phyloP scores from a whole-genome alignment of 2,113 vertebrate species.

The Chinchilla lanigera region DNA sequence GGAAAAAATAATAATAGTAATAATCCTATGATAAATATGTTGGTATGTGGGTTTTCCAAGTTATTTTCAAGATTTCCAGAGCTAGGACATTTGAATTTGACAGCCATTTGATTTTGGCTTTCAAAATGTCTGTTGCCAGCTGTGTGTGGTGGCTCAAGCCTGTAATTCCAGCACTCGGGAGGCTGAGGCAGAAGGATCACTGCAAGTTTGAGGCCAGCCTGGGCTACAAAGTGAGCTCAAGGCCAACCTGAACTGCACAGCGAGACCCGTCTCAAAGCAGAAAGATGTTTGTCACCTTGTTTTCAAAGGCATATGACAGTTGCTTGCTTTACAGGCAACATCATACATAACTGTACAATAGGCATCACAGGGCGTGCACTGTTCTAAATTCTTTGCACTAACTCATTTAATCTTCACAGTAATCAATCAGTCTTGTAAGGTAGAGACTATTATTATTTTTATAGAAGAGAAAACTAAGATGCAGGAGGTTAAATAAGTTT shows the following conservation, averaged over 20 bases:
- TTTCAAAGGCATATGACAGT: neutral
- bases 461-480: neutral
- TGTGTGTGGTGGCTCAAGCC: too few species aligned
- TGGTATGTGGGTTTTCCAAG: neutral
- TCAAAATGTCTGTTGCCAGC: neutral
- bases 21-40: constrained; percentile 8
- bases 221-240: too few species aligned
- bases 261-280: too few species aligned
- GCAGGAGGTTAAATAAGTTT: neutral
- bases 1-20: too few species aligned
- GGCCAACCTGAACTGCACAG: too few species aligned
- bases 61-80: constrained; percentile 22
- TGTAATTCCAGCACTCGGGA: too few species aligned
- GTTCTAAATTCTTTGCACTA: neutral
- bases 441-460: neutral
- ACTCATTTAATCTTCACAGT: constrained; percentile 16
- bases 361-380: neutral
- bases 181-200: too few species aligned
- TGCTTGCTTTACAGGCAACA: neutral
- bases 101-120: neutral
- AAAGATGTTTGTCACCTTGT: neutral
- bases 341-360: neutral
- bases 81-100: neutral
- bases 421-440: neutral
- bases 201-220: too few species aligned